Percentiles rank a stretch among this genome's conserved stretches.
These are phyloP conservation scores for Merops nubicus DNA, from an alignment of 2,113 vertebrate genomes.

Conservation along the genomic window DNA sequence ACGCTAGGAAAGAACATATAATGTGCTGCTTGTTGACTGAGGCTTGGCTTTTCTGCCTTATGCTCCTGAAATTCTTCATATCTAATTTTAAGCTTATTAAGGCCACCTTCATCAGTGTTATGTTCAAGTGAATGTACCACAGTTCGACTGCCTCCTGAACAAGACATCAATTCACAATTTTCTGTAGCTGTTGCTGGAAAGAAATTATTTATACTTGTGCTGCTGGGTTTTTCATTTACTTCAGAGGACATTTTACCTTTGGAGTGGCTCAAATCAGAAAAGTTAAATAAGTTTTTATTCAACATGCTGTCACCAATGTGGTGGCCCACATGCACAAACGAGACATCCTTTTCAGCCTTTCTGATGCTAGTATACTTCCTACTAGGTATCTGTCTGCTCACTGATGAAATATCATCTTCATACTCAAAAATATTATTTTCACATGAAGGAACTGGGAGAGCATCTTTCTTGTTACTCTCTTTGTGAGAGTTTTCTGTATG, in stretches of 20 bases:
- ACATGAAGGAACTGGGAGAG: slow-evolving; percentile 79
- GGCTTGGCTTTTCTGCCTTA: slow-evolving; percentile 89
- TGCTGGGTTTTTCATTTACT: slow-evolving; percentile 80
- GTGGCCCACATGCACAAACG: slow-evolving; percentile 74
- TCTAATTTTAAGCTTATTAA: slow-evolving; percentile 94
- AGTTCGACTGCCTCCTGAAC: slow-evolving; percentile 76
- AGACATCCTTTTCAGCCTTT: slow-evolving; percentile 85
- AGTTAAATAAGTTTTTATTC: slow-evolving; percentile 84
- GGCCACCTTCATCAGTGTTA: slow-evolving; percentile 83
- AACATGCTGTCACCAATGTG: slow-evolving; percentile 76
- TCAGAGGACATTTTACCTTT: slow-evolving; percentile 84
- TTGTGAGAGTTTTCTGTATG: slow-evolving; percentile 84
- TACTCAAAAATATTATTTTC: slow-evolving; percentile 85
- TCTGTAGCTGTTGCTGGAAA: slow-evolving; percentile 77
- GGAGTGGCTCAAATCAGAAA: slow-evolving; percentile 85
- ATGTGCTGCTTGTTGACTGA: slow-evolving; percentile 94
- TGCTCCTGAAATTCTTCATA: slow-evolving; percentile 98
- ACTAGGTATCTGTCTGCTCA: slow-evolving; percentile 84
- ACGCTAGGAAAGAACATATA: slow-evolving; percentile 99
- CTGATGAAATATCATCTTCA: slow-evolving; percentile 85
- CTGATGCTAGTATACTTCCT: slow-evolving; percentile 88
- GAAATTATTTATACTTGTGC: slow-evolving; percentile 70
- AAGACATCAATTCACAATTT: slow-evolving; percentile 76
- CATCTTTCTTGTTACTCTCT: slow-evolving; percentile 82
- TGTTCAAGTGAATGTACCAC: slow-evolving; percentile 75